Evolutionary conservation across 2,888 invertebrate species (phyloP).

Genomic region (Campoletis raptor): DNA sequence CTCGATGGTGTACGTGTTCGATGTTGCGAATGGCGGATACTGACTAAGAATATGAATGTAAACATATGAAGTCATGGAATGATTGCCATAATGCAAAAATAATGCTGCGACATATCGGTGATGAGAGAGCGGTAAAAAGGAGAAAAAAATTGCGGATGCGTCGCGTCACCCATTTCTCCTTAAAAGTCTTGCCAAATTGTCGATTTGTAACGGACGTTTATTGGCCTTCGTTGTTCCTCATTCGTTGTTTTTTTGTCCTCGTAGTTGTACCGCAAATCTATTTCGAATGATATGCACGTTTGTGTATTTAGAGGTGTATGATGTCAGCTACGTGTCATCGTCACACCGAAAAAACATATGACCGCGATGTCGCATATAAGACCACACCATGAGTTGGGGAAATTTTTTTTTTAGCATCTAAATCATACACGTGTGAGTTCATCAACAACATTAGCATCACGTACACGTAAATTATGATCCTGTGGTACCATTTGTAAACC

Average conservation of each 20-base stretch:
- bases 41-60: slow-evolving; percentile 55
- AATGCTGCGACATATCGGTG: slow-evolving; percentile 24
- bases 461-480: slow-evolving; percentile 8
- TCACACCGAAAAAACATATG: slow-evolving; percentile 50
- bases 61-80: slow-evolving; percentile 47
- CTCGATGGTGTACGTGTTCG: slow-evolving; percentile 55
- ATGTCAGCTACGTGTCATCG: slow-evolving; percentile 73
- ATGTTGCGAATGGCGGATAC: slow-evolving; percentile 57
- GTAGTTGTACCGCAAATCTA: slow-evolving; percentile 74
- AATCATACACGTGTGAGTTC: slow-evolving; percentile 9
- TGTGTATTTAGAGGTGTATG: slow-evolving; percentile 69
- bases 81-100: slow-evolving; percentile 29
- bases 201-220: slow-evolving; percentile 68
- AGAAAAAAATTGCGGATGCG: neutral
- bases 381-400: slow-evolving; percentile 4
- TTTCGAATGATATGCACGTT: slow-evolving; percentile 77
- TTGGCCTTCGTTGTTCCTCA: neutral
- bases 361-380: slow-evolving; percentile 30
- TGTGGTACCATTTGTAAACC: neutral
- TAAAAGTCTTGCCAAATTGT: slow-evolving; percentile 34
- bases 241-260: slow-evolving; percentile 8
- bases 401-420: neutral
- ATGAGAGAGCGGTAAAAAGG: neutral
- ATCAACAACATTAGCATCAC: neutral
- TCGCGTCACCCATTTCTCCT: slow-evolving; percentile 48